These are phyloP conservation scores for Manis pentadactyla DNA, from an alignment of 2,797 vertebrate genomes.

Conservation along the genomic window DNA sequence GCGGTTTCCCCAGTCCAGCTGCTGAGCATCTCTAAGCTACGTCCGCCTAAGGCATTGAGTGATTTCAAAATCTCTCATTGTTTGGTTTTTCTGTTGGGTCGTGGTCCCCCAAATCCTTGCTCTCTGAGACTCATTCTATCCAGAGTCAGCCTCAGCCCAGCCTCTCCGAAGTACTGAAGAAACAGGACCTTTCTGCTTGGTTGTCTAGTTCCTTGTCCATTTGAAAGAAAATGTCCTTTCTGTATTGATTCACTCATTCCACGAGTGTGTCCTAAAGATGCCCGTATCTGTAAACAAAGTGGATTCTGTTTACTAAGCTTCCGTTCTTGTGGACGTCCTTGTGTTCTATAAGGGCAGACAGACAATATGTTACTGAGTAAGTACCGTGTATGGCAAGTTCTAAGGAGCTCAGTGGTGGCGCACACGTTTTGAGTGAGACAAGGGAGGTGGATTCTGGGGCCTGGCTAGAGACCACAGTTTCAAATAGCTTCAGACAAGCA, in stretches of 20 bases:
- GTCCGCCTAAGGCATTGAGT: background rate
- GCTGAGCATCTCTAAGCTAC: background rate
- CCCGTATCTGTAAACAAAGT: background rate
- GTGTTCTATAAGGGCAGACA: background rate
- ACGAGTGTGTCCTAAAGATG: background rate
- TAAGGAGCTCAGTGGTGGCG: background rate
- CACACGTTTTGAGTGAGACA: background rate
- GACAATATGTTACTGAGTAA: background rate
- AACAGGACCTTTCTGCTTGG: background rate
- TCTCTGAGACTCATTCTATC: background rate
- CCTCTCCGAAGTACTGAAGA: background rate
- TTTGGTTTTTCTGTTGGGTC: background rate
- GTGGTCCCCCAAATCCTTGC: background rate
- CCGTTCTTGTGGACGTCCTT: background rate
- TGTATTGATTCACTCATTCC: background rate
- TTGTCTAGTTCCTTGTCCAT: background rate
- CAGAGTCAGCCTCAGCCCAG: background rate
- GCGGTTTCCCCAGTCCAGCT: background rate
- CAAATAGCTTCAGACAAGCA: background rate
- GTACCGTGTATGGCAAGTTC: background rate
- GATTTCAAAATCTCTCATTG: background rate
- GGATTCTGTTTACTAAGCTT: background rate
- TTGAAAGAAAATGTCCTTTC: background rate
- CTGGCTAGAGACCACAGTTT: background rate
- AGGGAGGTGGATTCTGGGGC: background rate